Evolutionary conservation across 1,140 invertebrate genomes (phyloP).

Genomic region (Trissolcus basalis): DNA sequence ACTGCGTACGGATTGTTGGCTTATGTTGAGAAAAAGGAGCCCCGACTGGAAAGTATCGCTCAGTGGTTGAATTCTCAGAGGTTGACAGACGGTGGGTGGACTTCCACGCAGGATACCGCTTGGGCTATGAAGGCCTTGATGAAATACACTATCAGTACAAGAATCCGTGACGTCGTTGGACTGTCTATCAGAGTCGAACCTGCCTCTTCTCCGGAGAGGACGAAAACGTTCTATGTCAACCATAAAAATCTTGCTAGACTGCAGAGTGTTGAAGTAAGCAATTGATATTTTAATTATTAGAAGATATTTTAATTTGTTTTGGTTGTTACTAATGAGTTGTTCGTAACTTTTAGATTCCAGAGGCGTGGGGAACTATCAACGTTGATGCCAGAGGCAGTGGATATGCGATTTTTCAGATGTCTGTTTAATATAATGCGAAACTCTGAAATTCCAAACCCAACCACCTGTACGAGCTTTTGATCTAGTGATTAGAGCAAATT

Average conservation of each 20-base stretch:
- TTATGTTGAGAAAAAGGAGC: slow-evolving; percentile 87
- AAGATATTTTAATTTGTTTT: too few relatives aligned
- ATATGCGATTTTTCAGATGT: slow-evolving; percentile 93
- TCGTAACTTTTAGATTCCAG: slow-evolving; percentile 81
- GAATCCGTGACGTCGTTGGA: slow-evolving; percentile 91
- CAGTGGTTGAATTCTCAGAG: slow-evolving; percentile 95
- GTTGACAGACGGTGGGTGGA: slow-evolving; percentile 94
- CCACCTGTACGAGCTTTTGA: slow-evolving; percentile 88
- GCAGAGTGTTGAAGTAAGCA: slow-evolving; percentile 83
- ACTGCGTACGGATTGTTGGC: slow-evolving; percentile 95
- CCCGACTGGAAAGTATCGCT: slow-evolving; percentile 89
- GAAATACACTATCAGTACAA: slow-evolving; percentile 90
- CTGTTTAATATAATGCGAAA: slow-evolving; percentile 97
- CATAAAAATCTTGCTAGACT: slow-evolving; percentile 85
- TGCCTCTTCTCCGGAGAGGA: slow-evolving; percentile 84
- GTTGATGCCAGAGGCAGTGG: slow-evolving; percentile 93
- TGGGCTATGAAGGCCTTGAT: slow-evolving; percentile 92
- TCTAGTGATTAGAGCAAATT: slow-evolving; percentile 82
- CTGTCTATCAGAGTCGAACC: slow-evolving; percentile 91
- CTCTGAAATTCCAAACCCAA: slow-evolving; percentile 87
- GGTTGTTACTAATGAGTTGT: neutral
- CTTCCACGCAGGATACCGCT: slow-evolving; percentile 94
- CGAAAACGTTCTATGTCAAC: slow-evolving; percentile 82
- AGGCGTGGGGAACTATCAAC: slow-evolving; percentile 94
- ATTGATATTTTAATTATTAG: too few relatives aligned